Evolutionary conservation across 2,113 vertebrate genomes (phyloP).

Genomic region (Dromas ardeola): DNA sequence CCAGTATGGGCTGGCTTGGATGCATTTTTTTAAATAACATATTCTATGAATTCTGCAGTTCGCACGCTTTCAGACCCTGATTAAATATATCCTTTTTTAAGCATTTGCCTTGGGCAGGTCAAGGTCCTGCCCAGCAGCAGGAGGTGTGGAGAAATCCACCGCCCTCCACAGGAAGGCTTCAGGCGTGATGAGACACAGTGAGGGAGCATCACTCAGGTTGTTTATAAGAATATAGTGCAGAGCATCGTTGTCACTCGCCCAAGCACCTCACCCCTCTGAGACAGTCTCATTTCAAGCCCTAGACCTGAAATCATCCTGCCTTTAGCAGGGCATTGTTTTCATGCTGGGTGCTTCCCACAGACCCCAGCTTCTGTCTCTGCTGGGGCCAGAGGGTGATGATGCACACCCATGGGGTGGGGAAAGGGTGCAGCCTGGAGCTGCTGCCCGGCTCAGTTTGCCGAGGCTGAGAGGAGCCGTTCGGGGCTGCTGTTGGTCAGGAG

Average conservation of each 20-base stretch:
- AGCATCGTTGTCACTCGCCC: accelerated
- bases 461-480: background rate
- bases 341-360: background rate
- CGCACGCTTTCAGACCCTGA: background rate
- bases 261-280: background rate
- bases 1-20: background rate
- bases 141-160: too few species aligned
- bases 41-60: background rate
- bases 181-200: accelerated
- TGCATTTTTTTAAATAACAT: background rate
- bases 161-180: background rate
- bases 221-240: background rate
- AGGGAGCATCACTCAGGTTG: accelerated
- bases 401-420: accelerated
- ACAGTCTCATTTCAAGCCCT: background rate
- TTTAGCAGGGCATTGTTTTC: background rate
- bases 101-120: background rate
- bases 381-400: background rate
- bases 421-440: background rate
- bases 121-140: background rate
- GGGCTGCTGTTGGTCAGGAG: background rate
- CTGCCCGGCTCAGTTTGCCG: background rate
- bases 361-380: background rate
- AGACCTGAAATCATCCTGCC: background rate
- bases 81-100: background rate